Percentiles rank a stretch among this genome's conserved stretches.
phyloP scores from a whole-genome alignment of 1,140 invertebrate genomes.

The Gonatopus flavifemur region DNA sequence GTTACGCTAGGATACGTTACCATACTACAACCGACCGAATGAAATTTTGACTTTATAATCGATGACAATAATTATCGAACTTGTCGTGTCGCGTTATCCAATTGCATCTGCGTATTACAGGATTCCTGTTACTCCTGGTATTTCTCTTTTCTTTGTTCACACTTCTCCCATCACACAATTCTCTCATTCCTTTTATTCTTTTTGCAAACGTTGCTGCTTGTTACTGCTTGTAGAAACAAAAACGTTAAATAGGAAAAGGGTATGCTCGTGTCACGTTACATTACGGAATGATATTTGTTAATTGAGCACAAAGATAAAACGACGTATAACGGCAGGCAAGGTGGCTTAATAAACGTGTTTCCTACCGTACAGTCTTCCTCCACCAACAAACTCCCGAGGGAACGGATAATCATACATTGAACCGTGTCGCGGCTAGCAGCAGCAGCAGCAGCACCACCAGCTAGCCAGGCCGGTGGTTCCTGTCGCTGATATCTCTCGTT shows the following conservation, averaged over 20 bases:
- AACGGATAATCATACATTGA: slow-evolving; percentile 49
- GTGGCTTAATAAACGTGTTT: slow-evolving; percentile 55
- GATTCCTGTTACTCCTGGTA: slow-evolving; percentile 29
- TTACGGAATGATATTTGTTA: slow-evolving; percentile 56
- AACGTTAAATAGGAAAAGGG: slow-evolving; percentile 19
- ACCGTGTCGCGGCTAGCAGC: slow-evolving; percentile 28
- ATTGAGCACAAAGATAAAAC: slow-evolving; percentile 58
- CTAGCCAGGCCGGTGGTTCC: slow-evolving; percentile 9
- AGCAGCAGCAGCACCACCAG: background rate
- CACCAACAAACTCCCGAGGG: slow-evolving; percentile 31
- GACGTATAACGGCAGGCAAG: slow-evolving; percentile 35
- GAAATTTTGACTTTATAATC: too few species aligned
- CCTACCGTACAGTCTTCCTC: slow-evolving; percentile 9
- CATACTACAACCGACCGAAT: slow-evolving; percentile 4
- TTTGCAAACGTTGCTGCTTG: slow-evolving; percentile 29
- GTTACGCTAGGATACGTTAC: background rate
- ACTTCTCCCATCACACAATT: background rate
- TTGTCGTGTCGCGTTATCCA: slow-evolving; percentile 27
- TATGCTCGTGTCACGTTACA: slow-evolving; percentile 51
- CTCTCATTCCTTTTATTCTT: slow-evolving; percentile 5
- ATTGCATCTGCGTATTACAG: slow-evolving; percentile 20
- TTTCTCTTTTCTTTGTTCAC: slow-evolving; percentile 5
- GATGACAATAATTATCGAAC: slow-evolving; percentile 34
- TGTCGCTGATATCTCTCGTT: slow-evolving; percentile 15
- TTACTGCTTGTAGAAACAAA: slow-evolving; percentile 22